Evolutionary conservation across 1,140 invertebrate genomes (phyloP).

Genomic region (Apolygus lucorum): DNA sequence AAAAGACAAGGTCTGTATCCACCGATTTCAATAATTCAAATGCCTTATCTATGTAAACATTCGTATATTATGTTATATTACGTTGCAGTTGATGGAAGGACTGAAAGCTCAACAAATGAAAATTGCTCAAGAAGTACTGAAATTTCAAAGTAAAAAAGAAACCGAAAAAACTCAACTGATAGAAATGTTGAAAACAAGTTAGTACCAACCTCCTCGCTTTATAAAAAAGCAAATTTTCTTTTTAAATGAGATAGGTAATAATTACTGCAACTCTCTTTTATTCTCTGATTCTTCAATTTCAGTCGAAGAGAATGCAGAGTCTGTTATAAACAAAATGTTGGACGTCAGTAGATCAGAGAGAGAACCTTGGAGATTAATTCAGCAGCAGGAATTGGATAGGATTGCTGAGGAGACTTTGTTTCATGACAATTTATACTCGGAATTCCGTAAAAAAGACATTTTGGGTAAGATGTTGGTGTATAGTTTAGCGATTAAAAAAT

Average conservation of each 20-base stretch:
- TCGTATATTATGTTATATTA: neutral
- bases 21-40: constrained; percentile 10
- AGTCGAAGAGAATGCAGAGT: constrained; percentile 51
- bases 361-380: constrained; percentile 44
- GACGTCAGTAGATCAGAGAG: constrained; percentile 46
- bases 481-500: too few relatives aligned
- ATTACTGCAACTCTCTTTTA: too few relatives aligned
- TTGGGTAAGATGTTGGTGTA: constrained; percentile 20
- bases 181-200: constrained; percentile 36
- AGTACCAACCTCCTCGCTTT: too few relatives aligned
- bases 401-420: constrained; percentile 20
- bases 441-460: constrained; percentile 27
- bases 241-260: too few relatives aligned
- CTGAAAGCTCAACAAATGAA: constrained; percentile 52
- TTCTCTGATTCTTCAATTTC: constrained; percentile 12
- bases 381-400: constrained; percentile 54
- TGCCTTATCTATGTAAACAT: neutral
- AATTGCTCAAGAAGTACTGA: constrained; percentile 53
- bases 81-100: constrained; percentile 49
- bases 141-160: constrained; percentile 55
- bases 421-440: neutral
- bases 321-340: constrained; percentile 55
- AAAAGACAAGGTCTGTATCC: constrained; percentile 44
- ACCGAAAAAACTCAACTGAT: constrained; percentile 51
- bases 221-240: too few relatives aligned